Conservation (phyloP, 2,797 vertebrate species). For the Mycteria americana region DNA sequence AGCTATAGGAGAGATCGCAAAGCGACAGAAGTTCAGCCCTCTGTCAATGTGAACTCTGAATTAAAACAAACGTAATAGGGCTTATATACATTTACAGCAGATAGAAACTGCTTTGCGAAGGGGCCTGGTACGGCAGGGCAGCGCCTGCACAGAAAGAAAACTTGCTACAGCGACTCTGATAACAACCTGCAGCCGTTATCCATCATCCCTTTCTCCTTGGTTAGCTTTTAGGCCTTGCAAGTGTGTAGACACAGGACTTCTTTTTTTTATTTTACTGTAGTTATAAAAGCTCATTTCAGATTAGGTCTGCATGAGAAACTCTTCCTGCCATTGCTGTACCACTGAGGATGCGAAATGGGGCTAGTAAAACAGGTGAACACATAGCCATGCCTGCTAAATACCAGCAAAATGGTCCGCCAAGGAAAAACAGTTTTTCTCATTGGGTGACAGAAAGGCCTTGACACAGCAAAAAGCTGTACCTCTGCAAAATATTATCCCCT, state of each 20-base stretch:
- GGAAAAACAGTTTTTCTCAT: background rate
- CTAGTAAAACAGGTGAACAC: background rate
- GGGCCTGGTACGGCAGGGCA: background rate
- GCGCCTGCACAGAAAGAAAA: background rate
- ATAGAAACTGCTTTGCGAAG: background rate
- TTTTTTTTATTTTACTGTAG: background rate
- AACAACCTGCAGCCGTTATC: background rate
- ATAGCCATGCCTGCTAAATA: background rate
- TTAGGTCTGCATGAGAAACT: background rate
- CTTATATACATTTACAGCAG: background rate
- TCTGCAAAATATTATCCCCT: background rate
- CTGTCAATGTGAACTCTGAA: background rate
- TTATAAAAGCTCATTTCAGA: background rate
- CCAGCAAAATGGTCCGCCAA: background rate
- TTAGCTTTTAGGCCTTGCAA: background rate
- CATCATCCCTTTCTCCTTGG: background rate
- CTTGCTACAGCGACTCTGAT: background rate
- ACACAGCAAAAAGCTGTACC: fast-evolving
- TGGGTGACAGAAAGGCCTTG: background rate
- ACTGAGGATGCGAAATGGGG: background rate
- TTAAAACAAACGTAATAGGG: background rate
- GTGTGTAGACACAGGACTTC: background rate
- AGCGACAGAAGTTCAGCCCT: background rate
- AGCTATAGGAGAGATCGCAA: background rate
- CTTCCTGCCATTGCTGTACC: background rate